phyloP scores from a whole-genome alignment of 2,797 vertebrate species.

The Balearica regulorum region DNA sequence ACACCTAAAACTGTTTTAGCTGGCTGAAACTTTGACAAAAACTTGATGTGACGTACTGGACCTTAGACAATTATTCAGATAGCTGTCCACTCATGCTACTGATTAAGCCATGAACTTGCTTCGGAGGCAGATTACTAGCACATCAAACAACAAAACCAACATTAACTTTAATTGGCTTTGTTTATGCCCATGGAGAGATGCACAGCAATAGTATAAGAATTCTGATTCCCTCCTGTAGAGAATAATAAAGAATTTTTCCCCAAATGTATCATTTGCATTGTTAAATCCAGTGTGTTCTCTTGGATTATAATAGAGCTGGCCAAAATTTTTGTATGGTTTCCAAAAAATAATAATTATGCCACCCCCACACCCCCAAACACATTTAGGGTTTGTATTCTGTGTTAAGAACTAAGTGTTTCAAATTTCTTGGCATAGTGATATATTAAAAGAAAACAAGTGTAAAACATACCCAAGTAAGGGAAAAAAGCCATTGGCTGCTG shows the following conservation, averaged over 20 bases:
- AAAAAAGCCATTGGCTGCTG: not conserved
- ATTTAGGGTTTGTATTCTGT: not conserved
- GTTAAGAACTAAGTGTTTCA: not conserved
- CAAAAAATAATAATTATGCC: not conserved
- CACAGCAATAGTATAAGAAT: not conserved
- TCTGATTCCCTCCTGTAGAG: not conserved
- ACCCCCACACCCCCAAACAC: not conserved
- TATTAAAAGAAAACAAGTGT: slow-evolving; percentile 1
- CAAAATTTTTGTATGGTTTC: not conserved
- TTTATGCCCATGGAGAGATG: not conserved
- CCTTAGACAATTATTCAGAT: not conserved
- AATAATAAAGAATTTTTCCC: not conserved
- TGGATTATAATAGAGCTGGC: not conserved
- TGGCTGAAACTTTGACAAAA: not conserved
- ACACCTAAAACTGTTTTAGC: not conserved
- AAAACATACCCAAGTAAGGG: not conserved
- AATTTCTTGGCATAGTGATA: not conserved
- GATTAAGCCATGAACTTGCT: not conserved
- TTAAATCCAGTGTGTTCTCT: not conserved
- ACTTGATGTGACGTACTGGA: not conserved
- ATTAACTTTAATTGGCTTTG: not conserved
- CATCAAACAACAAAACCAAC: not conserved
- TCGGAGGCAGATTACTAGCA: not conserved
- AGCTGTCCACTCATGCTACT: not conserved
- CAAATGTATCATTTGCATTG: not conserved